Base-by-base conservation (phyloP, 2,888 invertebrate genomes). In the Aleiodes testaceus region DNA sequence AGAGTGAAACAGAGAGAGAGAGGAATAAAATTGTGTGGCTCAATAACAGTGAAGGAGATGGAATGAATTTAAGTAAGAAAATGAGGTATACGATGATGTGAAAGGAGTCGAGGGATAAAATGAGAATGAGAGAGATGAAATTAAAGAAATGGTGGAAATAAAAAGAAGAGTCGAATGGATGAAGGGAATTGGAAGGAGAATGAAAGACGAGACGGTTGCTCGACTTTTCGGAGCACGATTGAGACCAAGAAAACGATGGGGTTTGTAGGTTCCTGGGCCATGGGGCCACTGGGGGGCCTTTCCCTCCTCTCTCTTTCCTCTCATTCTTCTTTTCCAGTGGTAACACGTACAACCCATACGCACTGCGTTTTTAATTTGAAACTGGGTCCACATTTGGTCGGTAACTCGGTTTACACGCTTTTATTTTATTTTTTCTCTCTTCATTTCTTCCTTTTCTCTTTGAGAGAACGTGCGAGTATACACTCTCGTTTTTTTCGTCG, bases 201-300 rank as follows among this genome's bases (percentile, higher is more conserved):
- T 63, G 42, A 64, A 55, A 52, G 66, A 45, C 53, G 55, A 67
- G 66, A 55, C 66, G 26, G 45, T 79, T 74, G 74, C 72, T 78
- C 70, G 75, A 75, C 77, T 73, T 73, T 72, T 71, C 66, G 65
- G 69, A 65, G 66, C 74, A 73, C 74, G 74, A 75, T 74, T 74
- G 75, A 71, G 78, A 74, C 75, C 74, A 75, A 68, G 75, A 67
- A 63, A 72, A 45, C 65, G 52, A 71, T 74, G 74, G 78, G 76
- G 77, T 82, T 81, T 81, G 80, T 83, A 82, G 83, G 83, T 82
- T 77, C 83, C 78, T 83, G 80, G 80, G 83, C 82, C 83, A 82
- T 81, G 81, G 78, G 81, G 83, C 82, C 82, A 83, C 75, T 78
- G 74, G 77, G 74, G 73, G 73, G 69, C 72, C 69, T 66, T 66